phyloP scores from a whole-genome alignment of 2,888 invertebrate genomes.

The Agrotis puta region DNA sequence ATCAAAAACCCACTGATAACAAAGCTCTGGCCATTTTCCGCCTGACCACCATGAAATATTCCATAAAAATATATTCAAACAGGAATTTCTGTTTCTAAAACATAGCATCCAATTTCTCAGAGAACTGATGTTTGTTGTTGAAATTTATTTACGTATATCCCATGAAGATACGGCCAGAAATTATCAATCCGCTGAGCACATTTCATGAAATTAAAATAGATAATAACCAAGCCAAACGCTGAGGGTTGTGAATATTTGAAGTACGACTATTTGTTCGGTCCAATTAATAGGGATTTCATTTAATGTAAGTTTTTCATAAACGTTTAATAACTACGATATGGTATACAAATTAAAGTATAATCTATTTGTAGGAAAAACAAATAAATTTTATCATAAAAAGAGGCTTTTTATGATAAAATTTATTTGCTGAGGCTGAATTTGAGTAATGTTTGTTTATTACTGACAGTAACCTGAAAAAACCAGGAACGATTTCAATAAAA shows the following conservation, averaged over 20 bases:
- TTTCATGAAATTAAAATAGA: slow-evolving; percentile 13
- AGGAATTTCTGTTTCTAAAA: background rate
- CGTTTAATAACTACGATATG: background rate
- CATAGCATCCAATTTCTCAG: slow-evolving; percentile 17
- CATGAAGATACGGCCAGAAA: background rate
- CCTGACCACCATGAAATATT: background rate
- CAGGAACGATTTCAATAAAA: background rate
- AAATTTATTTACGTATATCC: background rate
- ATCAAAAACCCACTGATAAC: background rate
- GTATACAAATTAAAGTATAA: slow-evolving; percentile 3
- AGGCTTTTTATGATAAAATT: no score
- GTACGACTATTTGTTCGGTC: background rate
- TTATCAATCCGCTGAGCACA: background rate
- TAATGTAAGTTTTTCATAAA: slow-evolving; percentile 6
- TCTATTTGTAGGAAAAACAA: no score
- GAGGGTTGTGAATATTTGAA: slow-evolving; percentile 13
- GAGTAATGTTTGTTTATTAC: background rate
- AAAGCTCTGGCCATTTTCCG: background rate
- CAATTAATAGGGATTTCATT: slow-evolving; percentile 17
- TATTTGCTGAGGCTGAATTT: no score
- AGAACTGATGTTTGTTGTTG: background rate
- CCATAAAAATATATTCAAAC: background rate
- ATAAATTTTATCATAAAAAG: background rate
- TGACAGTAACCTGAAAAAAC: background rate
- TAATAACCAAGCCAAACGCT: slow-evolving; percentile 9